These are phyloP conservation scores for Misgurnus anguillicaudatus DNA, from an alignment of 2,113 vertebrate genomes.

Conservation along the genomic window DNA sequence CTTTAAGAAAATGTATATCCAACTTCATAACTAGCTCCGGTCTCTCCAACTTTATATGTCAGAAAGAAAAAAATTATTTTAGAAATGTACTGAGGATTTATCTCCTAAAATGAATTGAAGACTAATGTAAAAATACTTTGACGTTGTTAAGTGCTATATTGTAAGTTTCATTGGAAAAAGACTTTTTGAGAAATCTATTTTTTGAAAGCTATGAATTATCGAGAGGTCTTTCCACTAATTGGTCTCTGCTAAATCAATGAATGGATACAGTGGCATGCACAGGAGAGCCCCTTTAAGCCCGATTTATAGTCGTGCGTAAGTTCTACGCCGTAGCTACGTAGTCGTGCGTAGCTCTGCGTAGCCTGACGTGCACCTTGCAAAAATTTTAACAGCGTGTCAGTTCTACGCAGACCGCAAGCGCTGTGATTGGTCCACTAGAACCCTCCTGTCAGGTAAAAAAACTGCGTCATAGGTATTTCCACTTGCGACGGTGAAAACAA, in stretches of 20 bases:
- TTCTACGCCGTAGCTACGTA: too few relatives aligned
- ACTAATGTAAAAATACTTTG: conserved; percentile 41
- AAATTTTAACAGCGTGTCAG: too few relatives aligned
- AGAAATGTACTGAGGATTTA: background rate
- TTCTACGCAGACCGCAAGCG: too few relatives aligned
- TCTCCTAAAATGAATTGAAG: conserved; percentile 8
- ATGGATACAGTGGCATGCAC: conserved; percentile 43
- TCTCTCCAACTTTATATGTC: background rate
- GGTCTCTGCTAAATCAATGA: conserved; percentile 56
- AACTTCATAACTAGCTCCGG: too few relatives aligned
- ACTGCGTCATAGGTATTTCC: too few relatives aligned
- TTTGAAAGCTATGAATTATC: conserved; percentile 48
- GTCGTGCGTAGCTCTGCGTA: too few relatives aligned
- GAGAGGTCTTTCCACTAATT: conserved; percentile 55
- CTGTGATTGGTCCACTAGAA: too few relatives aligned
- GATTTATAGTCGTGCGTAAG: too few relatives aligned
- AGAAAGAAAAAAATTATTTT: background rate
- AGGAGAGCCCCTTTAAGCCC: conserved; percentile 46
- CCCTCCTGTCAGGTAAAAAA: too few relatives aligned
- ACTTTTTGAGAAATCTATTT: conserved; percentile 43
- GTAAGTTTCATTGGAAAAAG: conserved; percentile 37
- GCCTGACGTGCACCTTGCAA: too few relatives aligned
- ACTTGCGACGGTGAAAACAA: too few relatives aligned
- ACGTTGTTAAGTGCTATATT: conserved; percentile 43
- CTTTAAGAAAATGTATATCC: too few relatives aligned